Conservation (phyloP, 1,140 invertebrate species). For the Octopus sinensis region DNA sequence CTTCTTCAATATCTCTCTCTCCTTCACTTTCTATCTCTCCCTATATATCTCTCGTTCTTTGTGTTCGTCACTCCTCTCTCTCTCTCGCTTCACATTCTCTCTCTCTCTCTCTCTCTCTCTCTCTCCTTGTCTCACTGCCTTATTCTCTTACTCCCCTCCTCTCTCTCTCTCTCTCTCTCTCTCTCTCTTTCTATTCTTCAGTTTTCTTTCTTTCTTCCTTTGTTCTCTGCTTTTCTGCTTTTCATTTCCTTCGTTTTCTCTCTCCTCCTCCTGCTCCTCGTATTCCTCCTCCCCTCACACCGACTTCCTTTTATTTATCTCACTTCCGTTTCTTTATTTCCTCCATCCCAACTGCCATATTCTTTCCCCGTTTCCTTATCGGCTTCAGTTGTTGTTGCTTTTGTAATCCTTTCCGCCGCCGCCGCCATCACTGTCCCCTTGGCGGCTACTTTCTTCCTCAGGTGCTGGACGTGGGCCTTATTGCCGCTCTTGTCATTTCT, state of each 20-base stretch:
- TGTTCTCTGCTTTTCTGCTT: neutral
- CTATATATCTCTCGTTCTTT: too few relatives aligned
- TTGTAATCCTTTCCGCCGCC: neutral
- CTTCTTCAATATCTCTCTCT: too few relatives aligned
- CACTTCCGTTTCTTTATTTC: neutral
- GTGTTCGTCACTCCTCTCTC: too few relatives aligned
- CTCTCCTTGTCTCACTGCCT: constrained; percentile 18
- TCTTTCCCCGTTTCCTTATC: too few relatives aligned
- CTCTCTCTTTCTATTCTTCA: neutral
- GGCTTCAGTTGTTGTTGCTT: neutral
- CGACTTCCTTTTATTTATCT: neutral
- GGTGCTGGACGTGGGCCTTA: too few relatives aligned
- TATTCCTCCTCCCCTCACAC: neutral
- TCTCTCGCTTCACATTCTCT: too few relatives aligned
- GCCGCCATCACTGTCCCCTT: neutral
- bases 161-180: constrained; percentile 8
- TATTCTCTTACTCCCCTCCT: neutral
- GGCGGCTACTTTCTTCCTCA: neutral
- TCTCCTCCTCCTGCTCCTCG: neutral
- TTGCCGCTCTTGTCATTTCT: too few relatives aligned
- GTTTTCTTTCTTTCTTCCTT: constrained; percentile 13
- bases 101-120: constrained; percentile 18
- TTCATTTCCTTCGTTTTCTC: neutral
- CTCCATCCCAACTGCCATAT: neutral
- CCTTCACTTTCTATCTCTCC: too few relatives aligned